Evolutionary conservation across 2,113 vertebrate species (phyloP).

Genomic region (Periophthalmodon schlosseri): DNA sequence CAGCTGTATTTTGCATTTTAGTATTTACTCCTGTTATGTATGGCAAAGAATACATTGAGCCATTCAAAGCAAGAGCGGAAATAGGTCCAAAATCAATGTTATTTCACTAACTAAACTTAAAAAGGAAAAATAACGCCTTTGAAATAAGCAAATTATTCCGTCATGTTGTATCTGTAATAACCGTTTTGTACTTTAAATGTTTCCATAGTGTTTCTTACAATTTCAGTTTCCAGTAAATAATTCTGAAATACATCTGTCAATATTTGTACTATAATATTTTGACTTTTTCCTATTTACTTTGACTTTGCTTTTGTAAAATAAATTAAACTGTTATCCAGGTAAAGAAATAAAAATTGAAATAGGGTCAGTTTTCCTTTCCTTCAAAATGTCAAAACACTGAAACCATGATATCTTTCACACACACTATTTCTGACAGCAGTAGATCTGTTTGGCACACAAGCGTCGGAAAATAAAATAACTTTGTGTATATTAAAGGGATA

Average conservation of each 20-base stretch:
- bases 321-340: neutral
- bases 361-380: neutral
- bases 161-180: neutral
- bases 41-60: too few species aligned
- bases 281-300: neutral
- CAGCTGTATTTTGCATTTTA: too few species aligned
- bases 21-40: too few species aligned
- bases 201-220: neutral
- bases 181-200: neutral
- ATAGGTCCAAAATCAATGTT: too few species aligned
- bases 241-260: neutral
- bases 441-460: neutral
- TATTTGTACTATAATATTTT: neutral
- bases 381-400: slow-evolving; percentile 2
- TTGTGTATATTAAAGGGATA: slow-evolving; percentile 2
- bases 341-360: neutral
- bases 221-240: neutral
- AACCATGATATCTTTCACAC: neutral
- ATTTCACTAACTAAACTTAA: neutral
- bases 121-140: neutral
- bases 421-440: neutral
- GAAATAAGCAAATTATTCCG: too few species aligned
- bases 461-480: neutral
- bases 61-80: too few species aligned
- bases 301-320: neutral